Evolutionary conservation across 2,888 invertebrate genomes (phyloP).

Genomic region (Adineta ricciae): DNA sequence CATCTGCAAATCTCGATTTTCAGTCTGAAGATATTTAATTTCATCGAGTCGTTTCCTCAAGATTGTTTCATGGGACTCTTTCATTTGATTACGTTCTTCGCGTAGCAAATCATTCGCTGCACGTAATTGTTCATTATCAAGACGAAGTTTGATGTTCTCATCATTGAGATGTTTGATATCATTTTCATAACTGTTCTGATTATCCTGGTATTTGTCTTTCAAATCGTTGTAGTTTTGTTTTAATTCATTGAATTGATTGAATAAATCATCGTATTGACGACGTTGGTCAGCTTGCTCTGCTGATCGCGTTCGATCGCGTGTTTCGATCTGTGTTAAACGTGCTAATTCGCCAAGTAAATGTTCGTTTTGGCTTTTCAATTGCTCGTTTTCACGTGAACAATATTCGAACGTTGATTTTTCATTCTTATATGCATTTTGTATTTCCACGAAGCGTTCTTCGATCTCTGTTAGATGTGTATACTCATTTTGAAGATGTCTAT

Average conservation of each 20-base stretch:
- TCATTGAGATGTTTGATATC: constrained; percentile 79
- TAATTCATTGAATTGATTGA: neutral
- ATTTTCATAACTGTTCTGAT: neutral
- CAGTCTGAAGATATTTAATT: constrained; percentile 12
- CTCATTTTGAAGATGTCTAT: constrained; percentile 6
- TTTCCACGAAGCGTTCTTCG: neutral
- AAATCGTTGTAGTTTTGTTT: neutral
- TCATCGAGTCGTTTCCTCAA: neutral
- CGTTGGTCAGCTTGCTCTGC: neutral
- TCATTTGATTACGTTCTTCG: constrained; percentile 13
- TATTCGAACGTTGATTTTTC: neutral
- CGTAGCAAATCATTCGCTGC: constrained; percentile 12
- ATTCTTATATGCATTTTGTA: neutral
- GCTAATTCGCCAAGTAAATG: constrained; percentile 15
- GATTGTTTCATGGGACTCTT: neutral
- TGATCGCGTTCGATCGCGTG: neutral
- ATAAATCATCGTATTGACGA: neutral
- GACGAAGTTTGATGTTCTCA: constrained; percentile 44
- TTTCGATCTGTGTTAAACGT: neutral
- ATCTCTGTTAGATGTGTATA: neutral
- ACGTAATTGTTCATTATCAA: constrained; percentile 28
- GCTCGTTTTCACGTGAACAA: constrained; percentile 1
- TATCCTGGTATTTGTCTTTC: neutral
- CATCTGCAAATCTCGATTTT: neutral
- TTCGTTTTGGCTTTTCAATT: constrained; percentile 1